A percentile compares a stretch with the other conserved stretches of the same genome.
Conservation (phyloP, 1,140 invertebrate species). For the Zaprionus gabonicus region DNA sequence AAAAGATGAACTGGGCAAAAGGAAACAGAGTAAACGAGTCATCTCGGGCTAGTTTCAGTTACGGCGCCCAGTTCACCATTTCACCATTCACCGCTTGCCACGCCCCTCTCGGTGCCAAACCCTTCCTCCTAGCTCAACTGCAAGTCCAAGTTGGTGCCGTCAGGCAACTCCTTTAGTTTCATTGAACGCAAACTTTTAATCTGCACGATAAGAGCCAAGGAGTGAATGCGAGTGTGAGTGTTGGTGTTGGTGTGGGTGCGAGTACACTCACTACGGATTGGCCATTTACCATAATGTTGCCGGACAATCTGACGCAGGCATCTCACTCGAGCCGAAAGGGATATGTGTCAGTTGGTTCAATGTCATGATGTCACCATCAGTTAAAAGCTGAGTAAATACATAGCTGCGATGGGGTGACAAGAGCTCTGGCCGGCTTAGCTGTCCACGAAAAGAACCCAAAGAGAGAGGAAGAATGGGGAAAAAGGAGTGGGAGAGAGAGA, state of each 20-base stretch:
- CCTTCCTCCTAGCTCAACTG: conserved; percentile 80
- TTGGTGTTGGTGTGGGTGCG: neutral
- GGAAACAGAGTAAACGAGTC: conserved; percentile 57
- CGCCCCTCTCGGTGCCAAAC: neutral
- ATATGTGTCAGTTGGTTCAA: conserved; percentile 15
- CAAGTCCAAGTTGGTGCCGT: conserved; percentile 10
- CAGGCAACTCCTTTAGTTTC: conserved; percentile 38
- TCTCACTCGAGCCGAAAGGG: neutral
- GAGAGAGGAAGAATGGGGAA: neutral
- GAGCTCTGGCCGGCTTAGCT: neutral
- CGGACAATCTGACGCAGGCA: conserved; percentile 12
- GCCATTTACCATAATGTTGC: conserved; percentile 1
- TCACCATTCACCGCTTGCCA: neutral
- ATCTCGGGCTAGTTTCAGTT: conserved; percentile 14
- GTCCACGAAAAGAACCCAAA: neutral
- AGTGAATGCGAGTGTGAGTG: neutral
- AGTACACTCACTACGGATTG: neutral
- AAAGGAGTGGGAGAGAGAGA: neutral
- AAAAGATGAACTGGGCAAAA: conserved; percentile 78
- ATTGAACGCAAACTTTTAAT: conserved; percentile 56
- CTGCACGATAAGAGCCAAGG: conserved; percentile 33
- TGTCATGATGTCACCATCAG: conserved; percentile 13
- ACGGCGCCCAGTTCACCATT: conserved; percentile 1
- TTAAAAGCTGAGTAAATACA: conserved; percentile 8
- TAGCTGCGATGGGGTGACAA: conserved; percentile 1